A percentile compares a stretch with the other conserved stretches of the same genome.
Conservation (phyloP, 1,140 invertebrate genomes). For the Solen grandis region DNA sequence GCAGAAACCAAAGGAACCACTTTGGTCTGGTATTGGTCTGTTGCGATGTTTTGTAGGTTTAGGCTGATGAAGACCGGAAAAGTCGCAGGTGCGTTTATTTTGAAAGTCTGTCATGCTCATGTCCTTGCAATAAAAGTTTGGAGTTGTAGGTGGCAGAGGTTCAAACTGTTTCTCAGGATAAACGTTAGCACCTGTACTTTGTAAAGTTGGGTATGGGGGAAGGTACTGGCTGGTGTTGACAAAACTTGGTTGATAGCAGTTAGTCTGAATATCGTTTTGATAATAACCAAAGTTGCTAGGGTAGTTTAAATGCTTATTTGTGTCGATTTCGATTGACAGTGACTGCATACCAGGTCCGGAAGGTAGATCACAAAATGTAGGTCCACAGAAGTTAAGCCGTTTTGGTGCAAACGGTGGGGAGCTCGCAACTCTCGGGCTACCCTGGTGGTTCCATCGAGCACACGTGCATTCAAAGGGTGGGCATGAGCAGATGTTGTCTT, state of each 20-base stretch:
- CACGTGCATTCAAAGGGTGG: constrained; percentile 81
- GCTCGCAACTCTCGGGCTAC: constrained; percentile 46
- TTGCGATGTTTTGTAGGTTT: constrained; percentile 11
- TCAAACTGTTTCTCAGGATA: not conserved
- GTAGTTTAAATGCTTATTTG: constrained; percentile 60
- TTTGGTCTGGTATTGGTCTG: constrained; percentile 8
- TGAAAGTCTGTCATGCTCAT: not conserved
- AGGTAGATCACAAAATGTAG: constrained; percentile 40
- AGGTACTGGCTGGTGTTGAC: not conserved
- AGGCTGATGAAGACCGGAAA: not conserved
- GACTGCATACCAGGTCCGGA: constrained; percentile 43
- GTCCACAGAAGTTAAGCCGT: constrained; percentile 38
- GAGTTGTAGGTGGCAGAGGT: not conserved
- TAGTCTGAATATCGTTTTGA: constrained; percentile 2
- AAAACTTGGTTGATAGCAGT: not conserved
- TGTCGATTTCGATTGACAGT: constrained; percentile 53
- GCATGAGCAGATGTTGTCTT: constrained; percentile 79
- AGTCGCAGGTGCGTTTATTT: not conserved
- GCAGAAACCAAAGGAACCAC: constrained; percentile 11
- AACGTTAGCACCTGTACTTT: not conserved
- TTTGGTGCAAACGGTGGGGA: constrained; percentile 36
- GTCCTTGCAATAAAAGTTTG: not conserved
- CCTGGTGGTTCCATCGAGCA: constrained; percentile 55
- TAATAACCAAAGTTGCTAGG: constrained; percentile 46
- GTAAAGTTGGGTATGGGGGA: not conserved